Conservation (phyloP, 2,888 invertebrate species). For the Smittia sp. region DNA sequence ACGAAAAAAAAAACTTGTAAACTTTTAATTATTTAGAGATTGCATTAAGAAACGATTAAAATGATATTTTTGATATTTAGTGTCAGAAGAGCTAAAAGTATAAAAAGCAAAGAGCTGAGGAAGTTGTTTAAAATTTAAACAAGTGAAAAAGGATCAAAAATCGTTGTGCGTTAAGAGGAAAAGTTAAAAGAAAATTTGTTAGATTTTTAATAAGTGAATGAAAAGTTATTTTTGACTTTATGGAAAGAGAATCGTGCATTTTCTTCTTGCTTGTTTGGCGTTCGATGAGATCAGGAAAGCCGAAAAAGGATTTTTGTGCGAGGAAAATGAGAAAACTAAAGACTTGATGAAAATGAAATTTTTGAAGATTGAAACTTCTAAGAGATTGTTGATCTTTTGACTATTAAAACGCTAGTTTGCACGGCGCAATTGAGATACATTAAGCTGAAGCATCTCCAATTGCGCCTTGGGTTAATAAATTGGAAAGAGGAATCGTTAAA, state of each 20-base stretch:
- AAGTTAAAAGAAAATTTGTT: constrained; percentile 20
- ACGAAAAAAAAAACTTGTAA: not conserved
- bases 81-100: not conserved
- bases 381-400: not conserved
- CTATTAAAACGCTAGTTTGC: not conserved
- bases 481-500: constrained; percentile 13
- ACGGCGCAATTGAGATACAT: not conserved
- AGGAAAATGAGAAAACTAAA: constrained; percentile 9
- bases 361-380: constrained; percentile 3
- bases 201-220: constrained; percentile 33
- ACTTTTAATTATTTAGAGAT: constrained; percentile 14
- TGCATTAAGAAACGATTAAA: not conserved
- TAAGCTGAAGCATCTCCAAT: not conserved
- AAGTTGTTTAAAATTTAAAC: constrained; percentile 37
- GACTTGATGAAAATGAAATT: constrained; percentile 22
- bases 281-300: not conserved
- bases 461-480: constrained; percentile 9
- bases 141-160: not conserved
- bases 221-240: constrained; percentile 10
- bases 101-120: not conserved
- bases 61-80: constrained; percentile 36
- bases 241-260: not conserved
- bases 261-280: constrained; percentile 9
- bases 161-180: constrained; percentile 17
- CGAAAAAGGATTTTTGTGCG: constrained; percentile 3